Evolutionary conservation across 2,797 vertebrate genomes (phyloP), one percentile per base, ranked within the genome.

Genomic region (Trematomus bernacchii): DNA sequence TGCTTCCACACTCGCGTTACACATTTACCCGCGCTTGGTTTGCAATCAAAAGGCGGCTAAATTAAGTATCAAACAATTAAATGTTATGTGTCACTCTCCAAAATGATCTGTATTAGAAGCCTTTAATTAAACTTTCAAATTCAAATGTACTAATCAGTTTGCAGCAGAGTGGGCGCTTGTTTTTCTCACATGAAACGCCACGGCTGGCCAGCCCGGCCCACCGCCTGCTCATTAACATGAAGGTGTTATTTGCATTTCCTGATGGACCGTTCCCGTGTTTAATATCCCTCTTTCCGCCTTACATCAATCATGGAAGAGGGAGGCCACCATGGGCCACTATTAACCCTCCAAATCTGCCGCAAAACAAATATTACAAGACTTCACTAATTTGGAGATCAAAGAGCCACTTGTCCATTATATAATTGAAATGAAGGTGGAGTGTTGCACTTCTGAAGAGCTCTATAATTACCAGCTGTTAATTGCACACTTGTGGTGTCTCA

Each of bases 401-500:
- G 96, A 97, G 96, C 95, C 97, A 98, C 97, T 99, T 97, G 98
- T 97, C 97, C 96, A 96, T 97, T 97, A 96, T 97, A 96, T 97
- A 97, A 97, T 96, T 97, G 97, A 96, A 98, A 97, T 96, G 97
- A 97, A 98, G 96, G 97, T 96, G 94, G 96, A 97, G 97, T 95
- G 96, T 96, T 96, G 95, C 96, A 93, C 95, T 99, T 99, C 97
- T 98, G 96, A 99, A 96, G 96, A 96, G 95, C 95, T 94, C 94
- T 94, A 95, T 99, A 99, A 99, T 99, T 98, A 99, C 97, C 96
- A 97, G 97, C 96, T 97, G 98, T 98, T 99, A 99, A 99, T 99
- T 99, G 97, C 97, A 96, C 96, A 98, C 97, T 98, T 96, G 96
- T 95, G 96, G 97, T 97, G 98, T 97, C 96, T 98, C 96, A 96